phyloP scores from a whole-genome alignment of 2,113 vertebrate species.

The Cynoglossus semilaevis region DNA sequence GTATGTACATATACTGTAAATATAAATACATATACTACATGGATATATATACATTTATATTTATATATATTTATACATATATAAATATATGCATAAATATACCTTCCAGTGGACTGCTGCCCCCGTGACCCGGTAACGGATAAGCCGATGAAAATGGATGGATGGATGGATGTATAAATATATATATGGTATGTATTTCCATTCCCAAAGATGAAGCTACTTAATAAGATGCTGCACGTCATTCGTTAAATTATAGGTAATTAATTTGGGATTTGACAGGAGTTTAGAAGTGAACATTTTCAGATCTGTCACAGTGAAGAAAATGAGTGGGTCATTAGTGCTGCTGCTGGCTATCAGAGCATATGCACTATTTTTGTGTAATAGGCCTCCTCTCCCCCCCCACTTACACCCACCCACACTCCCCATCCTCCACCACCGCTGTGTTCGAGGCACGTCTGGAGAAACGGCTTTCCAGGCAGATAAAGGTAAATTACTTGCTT shows the following conservation, averaged over 20 bases:
- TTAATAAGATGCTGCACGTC: slow-evolving; percentile 43
- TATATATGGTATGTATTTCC: no score
- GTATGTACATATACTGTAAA: no score
- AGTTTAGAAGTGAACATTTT: slow-evolving; percentile 45
- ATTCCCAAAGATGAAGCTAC: slow-evolving; percentile 42
- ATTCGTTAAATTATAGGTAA: slow-evolving; percentile 48
- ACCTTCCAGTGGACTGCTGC: no score
- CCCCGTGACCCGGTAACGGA: no score
- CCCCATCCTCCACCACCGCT: no score
- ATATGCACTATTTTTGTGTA: slow-evolving; percentile 29
- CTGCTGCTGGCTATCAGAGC: slow-evolving; percentile 40
- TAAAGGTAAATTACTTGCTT: slow-evolving; percentile 52
- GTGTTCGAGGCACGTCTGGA: slow-evolving; percentile 35
- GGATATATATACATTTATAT: no score
- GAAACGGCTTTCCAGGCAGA: slow-evolving; percentile 41
- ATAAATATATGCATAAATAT: no score
- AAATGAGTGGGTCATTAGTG: slow-evolving; percentile 53
- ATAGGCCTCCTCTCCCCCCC: slow-evolving; percentile 20
- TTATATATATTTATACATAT: no score
- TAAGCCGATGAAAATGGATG: no score
- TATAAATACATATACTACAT: no score
- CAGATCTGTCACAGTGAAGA: slow-evolving; percentile 42
- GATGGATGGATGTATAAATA: no score
- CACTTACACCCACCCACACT: not conserved
- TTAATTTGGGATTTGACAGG: slow-evolving; percentile 57